Evolutionary conservation across 1,140 invertebrate species (phyloP), one percentile per base, ranked within the genome.

Genomic region (Stenopsyche tienmushanensis): DNA sequence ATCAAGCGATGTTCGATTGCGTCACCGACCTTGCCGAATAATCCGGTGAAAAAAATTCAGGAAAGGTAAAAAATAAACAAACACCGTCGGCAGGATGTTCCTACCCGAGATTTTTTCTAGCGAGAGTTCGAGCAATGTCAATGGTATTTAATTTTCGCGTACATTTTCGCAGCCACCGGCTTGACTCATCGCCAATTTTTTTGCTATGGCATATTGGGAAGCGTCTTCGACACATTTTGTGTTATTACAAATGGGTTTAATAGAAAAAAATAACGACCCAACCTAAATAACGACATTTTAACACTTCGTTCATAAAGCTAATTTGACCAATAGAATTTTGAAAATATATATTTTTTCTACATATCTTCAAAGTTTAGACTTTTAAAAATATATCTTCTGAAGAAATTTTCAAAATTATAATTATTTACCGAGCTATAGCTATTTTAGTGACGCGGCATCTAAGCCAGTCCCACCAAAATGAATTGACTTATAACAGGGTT

Each of bases 11-110:
- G 64, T 50, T 49, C 20, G 52, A 62, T 69, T 69, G 63, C 67
- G 67, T 69, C 67, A 69, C 50, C 67, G 67, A 41, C 67, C 67
- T 69, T 69, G 67, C 53, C 49, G 23, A 54, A 50, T 13, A 29
- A 2, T 21, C 17, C 13, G 1, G 58, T 34, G n/a, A 60, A 57
- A 57, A 60, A 60, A 60, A 42, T 41, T 5, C 54, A 9, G 29
- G 52, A 34, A 34, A 34, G 29, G 29, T 34, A 49, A 21, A 62
- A 65, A 58, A 62, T 39, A 58, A 44, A 42, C 39, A 21, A 29
- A 18, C 44, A 18, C 47, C 18, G n/a, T 17, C 2, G 17, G 3
- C 47, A 34, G 29, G 29, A 34, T 34, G 29, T 34, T 34, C 13
- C 29, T 13, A 34, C 5, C 13, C 29, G 29, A 13, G 13, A 13